Evolutionary conservation across 2,113 vertebrate species (phyloP), one percentile per base, ranked within the genome.

Genomic region (Alligator sinensis): DNA sequence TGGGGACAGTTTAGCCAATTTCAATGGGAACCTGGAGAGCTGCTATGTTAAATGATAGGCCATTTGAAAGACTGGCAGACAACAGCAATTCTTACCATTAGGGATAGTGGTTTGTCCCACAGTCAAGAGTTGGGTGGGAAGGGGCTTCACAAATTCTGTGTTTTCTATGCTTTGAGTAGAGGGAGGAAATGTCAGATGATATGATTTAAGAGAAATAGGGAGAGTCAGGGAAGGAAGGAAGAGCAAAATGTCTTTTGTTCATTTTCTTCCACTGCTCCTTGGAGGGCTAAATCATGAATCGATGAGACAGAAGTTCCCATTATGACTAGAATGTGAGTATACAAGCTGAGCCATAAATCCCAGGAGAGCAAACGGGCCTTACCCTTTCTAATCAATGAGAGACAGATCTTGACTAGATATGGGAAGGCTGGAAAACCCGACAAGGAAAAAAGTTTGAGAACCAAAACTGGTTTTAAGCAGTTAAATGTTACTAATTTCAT

Each of bases 131-230:
- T 72, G n/a, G 15, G 6, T 22, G 14, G 70, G 58, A 13, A 76
- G 19, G 62, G 72, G 77, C 25, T 62, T 24, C 27, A 47, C 8
- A 80, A 85, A 68, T 83, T 55, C 25, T 11, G 11, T 62, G 19
- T 34, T 60, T 88, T 62, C 19, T 27, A 16, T 22, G 59, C 59
- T 68, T 7, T n/a, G 24, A 6, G 25, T 2, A 9, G 55, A 66
- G 58, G 91, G 82, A 82, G 34, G 34, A 91, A 82, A 82, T 30
- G 8, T 17, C 16, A 30, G 62, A 86, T 25, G n/a, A 38, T 78
- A 74, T 3, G 78, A 82, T 28, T 80, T 72, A 80, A 86, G 25
- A 78, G n/a, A 91, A 89, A 55, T 3, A 72, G 58, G 61, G 34
- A 80, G 82, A 60, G 3, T 0, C 0, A 61, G n/a, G 76, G 34